These are phyloP conservation scores for Pristionchus maxplancki DNA, from an alignment of 2,888 invertebrate genomes.

Conservation along the genomic window DNA sequence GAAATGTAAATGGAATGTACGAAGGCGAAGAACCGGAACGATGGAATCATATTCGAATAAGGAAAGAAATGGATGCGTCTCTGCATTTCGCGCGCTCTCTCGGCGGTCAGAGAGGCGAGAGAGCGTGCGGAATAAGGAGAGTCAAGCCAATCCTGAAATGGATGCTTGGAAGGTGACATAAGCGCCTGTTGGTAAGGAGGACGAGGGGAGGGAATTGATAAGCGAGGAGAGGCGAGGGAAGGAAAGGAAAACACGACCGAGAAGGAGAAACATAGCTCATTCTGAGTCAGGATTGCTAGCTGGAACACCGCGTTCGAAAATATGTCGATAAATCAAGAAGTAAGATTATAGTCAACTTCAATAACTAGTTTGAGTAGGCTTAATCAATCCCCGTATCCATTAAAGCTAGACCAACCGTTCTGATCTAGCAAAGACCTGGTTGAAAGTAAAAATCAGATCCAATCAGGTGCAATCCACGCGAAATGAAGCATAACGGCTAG, in stretches of 20 bases:
- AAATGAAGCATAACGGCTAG: background rate
- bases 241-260: background rate
- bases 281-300: background rate
- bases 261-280: slow-evolving; percentile 12
- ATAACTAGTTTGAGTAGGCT: too few species aligned
- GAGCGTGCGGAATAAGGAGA: background rate
- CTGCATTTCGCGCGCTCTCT: too few species aligned
- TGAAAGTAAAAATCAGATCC: too few species aligned
- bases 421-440: too few species aligned
- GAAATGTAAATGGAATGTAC: background rate
- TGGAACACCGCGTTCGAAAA: too few species aligned
- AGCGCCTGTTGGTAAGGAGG: background rate
- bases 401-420: too few species aligned
- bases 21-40: background rate
- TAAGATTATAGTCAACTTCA: too few species aligned
- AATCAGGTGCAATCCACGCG: background rate
- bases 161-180: slow-evolving; percentile 22
- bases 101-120: background rate
- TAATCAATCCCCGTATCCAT: too few species aligned
- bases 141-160: background rate
- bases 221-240: background rate
- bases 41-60: background rate
- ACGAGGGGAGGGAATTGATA: background rate
- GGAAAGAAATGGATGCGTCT: background rate
- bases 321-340: too few species aligned